phyloP scores from a whole-genome alignment of 2,888 invertebrate genomes.

The Eristalis tenax region DNA sequence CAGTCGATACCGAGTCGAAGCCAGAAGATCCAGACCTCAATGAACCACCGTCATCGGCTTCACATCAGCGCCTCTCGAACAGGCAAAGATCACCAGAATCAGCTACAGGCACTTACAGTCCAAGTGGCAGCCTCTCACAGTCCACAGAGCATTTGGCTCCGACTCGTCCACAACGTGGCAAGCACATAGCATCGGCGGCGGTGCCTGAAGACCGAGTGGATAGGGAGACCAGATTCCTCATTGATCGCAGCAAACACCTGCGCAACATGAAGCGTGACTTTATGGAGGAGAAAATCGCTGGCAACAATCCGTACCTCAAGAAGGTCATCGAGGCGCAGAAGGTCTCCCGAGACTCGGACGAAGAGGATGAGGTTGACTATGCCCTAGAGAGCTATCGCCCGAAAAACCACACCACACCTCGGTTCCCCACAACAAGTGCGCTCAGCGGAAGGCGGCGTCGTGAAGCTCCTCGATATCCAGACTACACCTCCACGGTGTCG shows the following conservation, averaged over 20 bases:
- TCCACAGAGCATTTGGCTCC: slow-evolving; percentile 66
- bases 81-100: slow-evolving; percentile 73
- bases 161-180: slow-evolving; percentile 69
- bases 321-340: slow-evolving; percentile 76
- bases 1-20: slow-evolving; percentile 27
- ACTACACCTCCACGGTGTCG: slow-evolving; percentile 28
- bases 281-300: slow-evolving; percentile 79
- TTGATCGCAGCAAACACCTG: slow-evolving; percentile 79
- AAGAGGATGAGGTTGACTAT: slow-evolving; percentile 72
- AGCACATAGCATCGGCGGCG: slow-evolving; percentile 48
- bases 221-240: slow-evolving; percentile 76
- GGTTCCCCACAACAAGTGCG: slow-evolving; percentile 78
- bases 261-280: slow-evolving; percentile 80
- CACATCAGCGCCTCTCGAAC: slow-evolving; percentile 73
- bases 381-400: slow-evolving; percentile 76
- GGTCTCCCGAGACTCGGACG: slow-evolving; percentile 44
- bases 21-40: slow-evolving; percentile 21
- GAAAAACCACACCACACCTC: slow-evolving; percentile 73
- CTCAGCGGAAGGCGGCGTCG: slow-evolving; percentile 68
- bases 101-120: slow-evolving; percentile 57
- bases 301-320: slow-evolving; percentile 80
- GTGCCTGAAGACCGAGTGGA: slow-evolving; percentile 73
- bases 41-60: slow-evolving; percentile 26
- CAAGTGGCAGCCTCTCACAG: slow-evolving; percentile 63
- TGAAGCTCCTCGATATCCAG: slow-evolving; percentile 45